Conservation (phyloP, 1,140 invertebrate species). For the Riptortus pedestris region DNA sequence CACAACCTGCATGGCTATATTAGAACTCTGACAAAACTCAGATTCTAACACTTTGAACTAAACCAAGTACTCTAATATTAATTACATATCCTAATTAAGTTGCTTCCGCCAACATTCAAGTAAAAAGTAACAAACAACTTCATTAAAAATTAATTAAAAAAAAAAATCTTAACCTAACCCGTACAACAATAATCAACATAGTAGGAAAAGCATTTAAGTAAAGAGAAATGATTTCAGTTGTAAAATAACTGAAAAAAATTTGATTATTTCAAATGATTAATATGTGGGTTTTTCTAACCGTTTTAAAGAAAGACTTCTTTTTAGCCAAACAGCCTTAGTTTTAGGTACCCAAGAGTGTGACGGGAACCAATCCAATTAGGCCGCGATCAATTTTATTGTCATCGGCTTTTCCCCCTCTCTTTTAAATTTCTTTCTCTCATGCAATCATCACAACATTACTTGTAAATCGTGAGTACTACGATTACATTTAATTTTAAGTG, state of each 20-base stretch:
- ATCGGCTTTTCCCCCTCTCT: neutral
- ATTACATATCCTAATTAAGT: slow-evolving; percentile 13
- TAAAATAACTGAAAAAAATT: too few species aligned
- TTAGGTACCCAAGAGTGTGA: too few species aligned
- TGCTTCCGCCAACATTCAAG: slow-evolving; percentile 10
- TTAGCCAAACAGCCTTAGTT: too few species aligned
- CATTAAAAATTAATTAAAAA: too few species aligned
- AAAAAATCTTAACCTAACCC: too few species aligned
- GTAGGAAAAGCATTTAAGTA: too few species aligned
- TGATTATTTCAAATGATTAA: too few species aligned
- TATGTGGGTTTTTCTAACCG: too few species aligned
- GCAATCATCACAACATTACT: neutral
- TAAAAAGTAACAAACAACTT: slow-evolving; percentile 3
- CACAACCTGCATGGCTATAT: slow-evolving; percentile 8
- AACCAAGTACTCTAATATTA: slow-evolving; percentile 1
- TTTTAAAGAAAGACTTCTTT: too few species aligned
- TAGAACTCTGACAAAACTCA: neutral
- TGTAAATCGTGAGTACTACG: too few species aligned
- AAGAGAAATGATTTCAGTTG: too few species aligned
- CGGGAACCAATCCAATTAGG: slow-evolving; percentile 4
- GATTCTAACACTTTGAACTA: neutral
- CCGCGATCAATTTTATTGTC: slow-evolving; percentile 12
- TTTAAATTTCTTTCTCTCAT: neutral
- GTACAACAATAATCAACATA: too few species aligned
- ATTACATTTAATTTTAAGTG: neutral